Evolutionary conservation across 2,113 vertebrate species (phyloP).

Genomic region (Clupea harengus): DNA sequence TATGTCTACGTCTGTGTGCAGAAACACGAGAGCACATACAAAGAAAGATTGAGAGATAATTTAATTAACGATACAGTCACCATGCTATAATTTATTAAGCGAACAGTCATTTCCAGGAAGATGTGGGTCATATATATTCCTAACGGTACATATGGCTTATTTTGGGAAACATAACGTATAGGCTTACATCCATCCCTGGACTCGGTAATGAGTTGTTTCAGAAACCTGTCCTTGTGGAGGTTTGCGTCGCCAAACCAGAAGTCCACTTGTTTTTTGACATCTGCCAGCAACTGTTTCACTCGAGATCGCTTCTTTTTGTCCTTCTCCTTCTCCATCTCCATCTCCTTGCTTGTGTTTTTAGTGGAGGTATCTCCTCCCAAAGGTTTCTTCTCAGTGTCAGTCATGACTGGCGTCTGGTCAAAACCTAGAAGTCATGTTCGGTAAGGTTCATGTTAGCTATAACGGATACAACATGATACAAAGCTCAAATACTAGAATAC

Average conservation of each 20-base stretch:
- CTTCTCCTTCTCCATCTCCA: constrained; percentile 69
- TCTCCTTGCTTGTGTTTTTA: constrained; percentile 72
- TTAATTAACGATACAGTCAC: too few species aligned
- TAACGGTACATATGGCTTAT: too few species aligned
- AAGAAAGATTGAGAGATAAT: background rate
- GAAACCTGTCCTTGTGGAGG: constrained; percentile 91
- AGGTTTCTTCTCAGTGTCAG: constrained; percentile 71
- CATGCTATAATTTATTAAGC: too few species aligned
- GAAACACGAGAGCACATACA: background rate
- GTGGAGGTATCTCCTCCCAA: constrained; percentile 56
- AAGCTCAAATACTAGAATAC: background rate
- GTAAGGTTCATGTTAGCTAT: background rate
- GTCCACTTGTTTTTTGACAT: constrained; percentile 94
- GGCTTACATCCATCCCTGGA: constrained; percentile 93
- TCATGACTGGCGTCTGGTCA: constrained; percentile 51
- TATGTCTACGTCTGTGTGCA: constrained; percentile 83
- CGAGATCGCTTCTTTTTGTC: constrained; percentile 94
- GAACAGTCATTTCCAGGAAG: too few species aligned
- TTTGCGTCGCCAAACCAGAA: constrained; percentile 99
- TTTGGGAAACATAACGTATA: background rate
- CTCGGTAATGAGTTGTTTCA: constrained; percentile 87
- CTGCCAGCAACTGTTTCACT: constrained; percentile 92
- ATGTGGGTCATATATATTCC: background rate
- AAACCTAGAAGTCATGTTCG: background rate
- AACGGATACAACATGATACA: background rate